Conservation (phyloP, 2,113 vertebrate species). For the Polypterus senegalus region DNA sequence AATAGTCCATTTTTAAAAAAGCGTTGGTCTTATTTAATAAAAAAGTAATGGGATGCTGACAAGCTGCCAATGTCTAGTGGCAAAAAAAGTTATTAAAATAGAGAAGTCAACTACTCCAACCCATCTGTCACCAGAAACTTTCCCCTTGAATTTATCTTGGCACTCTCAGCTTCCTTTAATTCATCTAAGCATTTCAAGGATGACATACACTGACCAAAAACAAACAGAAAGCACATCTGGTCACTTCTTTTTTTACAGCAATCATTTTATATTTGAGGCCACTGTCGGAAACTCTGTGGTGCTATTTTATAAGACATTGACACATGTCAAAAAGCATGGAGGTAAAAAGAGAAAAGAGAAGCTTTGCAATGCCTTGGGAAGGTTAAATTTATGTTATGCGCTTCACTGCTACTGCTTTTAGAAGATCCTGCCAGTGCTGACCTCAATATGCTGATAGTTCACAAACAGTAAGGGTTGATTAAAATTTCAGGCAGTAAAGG, state of each 20-base stretch:
- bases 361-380: too few relatives aligned
- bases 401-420: too few relatives aligned
- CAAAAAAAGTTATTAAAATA: constrained; percentile 34
- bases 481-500: too few relatives aligned
- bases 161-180: constrained; percentile 27
- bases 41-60: constrained; percentile 5
- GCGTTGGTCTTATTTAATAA: too few relatives aligned
- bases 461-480: too few relatives aligned
- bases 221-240: constrained; percentile 28
- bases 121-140: constrained; percentile 37
- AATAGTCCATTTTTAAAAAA: too few relatives aligned
- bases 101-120: constrained; percentile 35
- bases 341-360: not conserved
- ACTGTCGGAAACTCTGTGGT: constrained; percentile 10
- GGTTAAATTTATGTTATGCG: too few relatives aligned
- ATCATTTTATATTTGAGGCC: not conserved
- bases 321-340: constrained; percentile 12
- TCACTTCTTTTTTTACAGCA: constrained; percentile 20
- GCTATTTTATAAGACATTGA: constrained; percentile 24
- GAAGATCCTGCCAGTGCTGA: too few relatives aligned
- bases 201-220: constrained; percentile 30
- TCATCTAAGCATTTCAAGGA: constrained; percentile 28
- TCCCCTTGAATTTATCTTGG: constrained; percentile 31
- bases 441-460: too few relatives aligned
- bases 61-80: constrained; percentile 32